Percentiles rank a stretch among this genome's conserved stretches.
Conservation (phyloP, 2,888 invertebrate species). For the Phania funesta region DNA sequence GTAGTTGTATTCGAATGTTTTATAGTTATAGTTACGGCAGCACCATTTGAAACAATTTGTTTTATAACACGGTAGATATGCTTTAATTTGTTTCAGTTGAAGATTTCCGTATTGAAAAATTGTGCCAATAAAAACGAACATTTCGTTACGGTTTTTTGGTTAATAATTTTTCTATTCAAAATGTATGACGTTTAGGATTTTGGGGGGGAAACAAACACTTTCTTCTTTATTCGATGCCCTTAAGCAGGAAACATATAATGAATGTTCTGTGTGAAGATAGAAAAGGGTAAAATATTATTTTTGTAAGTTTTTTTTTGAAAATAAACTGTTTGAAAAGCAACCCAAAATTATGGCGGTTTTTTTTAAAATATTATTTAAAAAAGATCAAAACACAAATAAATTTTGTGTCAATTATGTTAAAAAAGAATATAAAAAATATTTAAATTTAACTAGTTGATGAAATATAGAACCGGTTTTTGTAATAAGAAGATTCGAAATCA, state of each 20-base stretch:
- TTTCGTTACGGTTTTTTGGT: constrained; percentile 80
- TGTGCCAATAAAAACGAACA: constrained; percentile 74
- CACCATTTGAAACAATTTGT: constrained; percentile 58
- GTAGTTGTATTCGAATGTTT: constrained; percentile 19
- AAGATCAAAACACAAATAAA: constrained; percentile 62
- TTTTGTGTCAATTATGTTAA: constrained; percentile 26
- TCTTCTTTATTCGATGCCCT: not conserved
- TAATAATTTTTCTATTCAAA: constrained; percentile 79
- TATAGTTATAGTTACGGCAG: not conserved
- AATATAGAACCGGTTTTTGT: constrained; percentile 48
- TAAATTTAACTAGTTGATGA: constrained; percentile 48
- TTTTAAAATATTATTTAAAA: not conserved
- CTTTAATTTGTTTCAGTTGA: constrained; percentile 65
- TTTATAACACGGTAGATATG: constrained; percentile 37
- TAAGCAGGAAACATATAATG: not conserved
- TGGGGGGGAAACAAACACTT: not conserved
- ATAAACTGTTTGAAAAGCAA: not conserved
- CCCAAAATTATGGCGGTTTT: not conserved
- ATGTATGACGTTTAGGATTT: constrained; percentile 56
- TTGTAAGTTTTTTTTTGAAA: not conserved
- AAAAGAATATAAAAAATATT: not conserved
- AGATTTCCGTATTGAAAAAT: constrained; percentile 61
- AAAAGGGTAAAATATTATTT: constrained; percentile 42
- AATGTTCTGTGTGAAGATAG: not conserved
- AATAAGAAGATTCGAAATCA: not conserved